phyloP scores from a whole-genome alignment of 2,797 vertebrate species.

The Gymnothorax javanicus region DNA sequence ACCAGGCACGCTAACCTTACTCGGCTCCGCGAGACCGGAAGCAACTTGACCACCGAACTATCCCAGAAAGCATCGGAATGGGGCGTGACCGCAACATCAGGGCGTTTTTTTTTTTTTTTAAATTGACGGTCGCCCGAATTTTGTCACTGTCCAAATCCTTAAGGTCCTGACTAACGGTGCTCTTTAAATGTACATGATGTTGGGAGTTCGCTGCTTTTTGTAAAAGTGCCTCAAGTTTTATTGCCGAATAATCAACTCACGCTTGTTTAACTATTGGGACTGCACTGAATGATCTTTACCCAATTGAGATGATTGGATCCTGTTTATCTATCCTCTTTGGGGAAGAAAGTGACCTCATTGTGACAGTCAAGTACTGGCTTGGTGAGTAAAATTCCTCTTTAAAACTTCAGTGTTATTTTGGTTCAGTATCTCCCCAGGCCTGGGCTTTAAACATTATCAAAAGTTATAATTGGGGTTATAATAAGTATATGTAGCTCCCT shows the following conservation, averaged over 20 bases:
- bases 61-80: no score
- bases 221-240: not conserved
- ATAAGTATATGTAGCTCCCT: not conserved
- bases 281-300: not conserved
- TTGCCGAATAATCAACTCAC: not conserved
- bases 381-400: not conserved
- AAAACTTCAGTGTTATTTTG: not conserved
- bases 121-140: no score
- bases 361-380: not conserved
- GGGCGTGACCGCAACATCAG: no score
- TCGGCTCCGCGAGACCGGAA: no score
- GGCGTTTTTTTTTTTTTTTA: no score
- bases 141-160: no score
- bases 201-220: not conserved
- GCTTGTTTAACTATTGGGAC: not conserved
- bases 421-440: not conserved
- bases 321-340: not conserved
- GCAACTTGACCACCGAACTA: no score
- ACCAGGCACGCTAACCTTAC: no score
- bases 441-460: not conserved
- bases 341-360: not conserved
- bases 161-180: no score
- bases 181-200: not conserved
- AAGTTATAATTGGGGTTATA: not conserved
- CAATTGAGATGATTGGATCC: not conserved